A percentile compares a stretch with the other conserved stretches of the same genome.
Conservation (phyloP, 2,888 invertebrate species). For the Cancer borealis region DNA sequence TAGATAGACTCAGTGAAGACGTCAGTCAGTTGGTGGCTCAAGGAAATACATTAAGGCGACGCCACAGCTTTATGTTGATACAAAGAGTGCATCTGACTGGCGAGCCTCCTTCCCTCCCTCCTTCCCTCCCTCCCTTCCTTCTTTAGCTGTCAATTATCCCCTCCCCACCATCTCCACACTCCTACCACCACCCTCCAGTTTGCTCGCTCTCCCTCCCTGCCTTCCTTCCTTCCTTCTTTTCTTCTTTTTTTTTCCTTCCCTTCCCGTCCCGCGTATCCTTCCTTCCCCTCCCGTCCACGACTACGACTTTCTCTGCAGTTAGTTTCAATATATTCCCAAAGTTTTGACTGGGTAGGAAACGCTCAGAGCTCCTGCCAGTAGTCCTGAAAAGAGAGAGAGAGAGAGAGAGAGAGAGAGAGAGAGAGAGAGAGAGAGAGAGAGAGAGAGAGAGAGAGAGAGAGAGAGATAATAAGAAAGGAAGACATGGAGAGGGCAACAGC, state of each 20-base stretch:
- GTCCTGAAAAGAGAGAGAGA: conserved; percentile 17
- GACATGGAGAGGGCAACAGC: not conserved
- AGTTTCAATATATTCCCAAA: conserved; percentile 43
- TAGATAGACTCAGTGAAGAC: conserved; percentile 15
- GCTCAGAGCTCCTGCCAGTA: not conserved
- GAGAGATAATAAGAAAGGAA: conserved; percentile 38
- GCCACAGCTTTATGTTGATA: not conserved
- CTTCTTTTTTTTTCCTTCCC: not conserved
- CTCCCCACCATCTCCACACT: not conserved
- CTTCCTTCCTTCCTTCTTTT: not conserved
- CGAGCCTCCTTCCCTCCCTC: not conserved
- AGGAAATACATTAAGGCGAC: not conserved
- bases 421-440: conserved; percentile 45
- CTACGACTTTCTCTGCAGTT: conserved; percentile 8
- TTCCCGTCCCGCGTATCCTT: not conserved
- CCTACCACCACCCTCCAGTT: not conserved
- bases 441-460: conserved; percentile 39
- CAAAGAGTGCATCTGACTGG: not conserved
- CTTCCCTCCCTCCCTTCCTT: not conserved
- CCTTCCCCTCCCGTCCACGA: not conserved
- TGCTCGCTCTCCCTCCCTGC: not conserved
- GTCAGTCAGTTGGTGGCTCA: not conserved
- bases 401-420: conserved; percentile 49
- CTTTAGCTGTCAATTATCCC: conserved; percentile 7
- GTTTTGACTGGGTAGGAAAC: conserved; percentile 24